Evolutionary conservation across 2,888 invertebrate species (phyloP).

Genomic region (Itoplectis maculator): DNA sequence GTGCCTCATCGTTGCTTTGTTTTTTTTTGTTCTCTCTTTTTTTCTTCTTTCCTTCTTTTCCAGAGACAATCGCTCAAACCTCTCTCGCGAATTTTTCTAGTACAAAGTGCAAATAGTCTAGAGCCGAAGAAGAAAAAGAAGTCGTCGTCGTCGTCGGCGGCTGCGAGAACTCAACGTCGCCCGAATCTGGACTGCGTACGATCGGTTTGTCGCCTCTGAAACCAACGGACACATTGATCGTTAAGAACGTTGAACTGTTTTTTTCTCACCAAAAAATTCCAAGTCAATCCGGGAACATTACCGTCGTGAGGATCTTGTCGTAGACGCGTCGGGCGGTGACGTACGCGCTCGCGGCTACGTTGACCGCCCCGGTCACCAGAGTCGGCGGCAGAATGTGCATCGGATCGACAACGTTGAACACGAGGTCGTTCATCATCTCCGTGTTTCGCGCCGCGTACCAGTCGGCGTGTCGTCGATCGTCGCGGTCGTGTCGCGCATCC

Average conservation of each 20-base stretch:
- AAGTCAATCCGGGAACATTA: constrained; percentile 55
- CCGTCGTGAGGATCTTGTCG: constrained; percentile 81
- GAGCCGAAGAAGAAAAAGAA: constrained; percentile 37
- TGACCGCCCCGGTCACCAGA: constrained; percentile 84
- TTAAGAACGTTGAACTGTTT: too few relatives aligned
- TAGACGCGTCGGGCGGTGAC: constrained; percentile 84
- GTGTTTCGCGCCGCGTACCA: constrained; percentile 26
- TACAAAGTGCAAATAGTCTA: constrained; percentile 53
- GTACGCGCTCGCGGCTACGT: constrained; percentile 84
- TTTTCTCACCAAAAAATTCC: too few relatives aligned
- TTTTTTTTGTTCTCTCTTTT: constrained; percentile 10
- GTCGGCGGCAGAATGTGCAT: constrained; percentile 83
- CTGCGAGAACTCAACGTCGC: constrained; percentile 51
- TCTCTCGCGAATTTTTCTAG: constrained; percentile 32
- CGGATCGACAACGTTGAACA: constrained; percentile 56
- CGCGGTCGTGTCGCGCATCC: constrained; percentile 16
- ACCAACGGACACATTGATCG: constrained; percentile 13
- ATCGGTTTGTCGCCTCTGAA: constrained; percentile 56
- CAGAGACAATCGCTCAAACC: constrained; percentile 14
- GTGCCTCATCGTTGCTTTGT: too few relatives aligned
- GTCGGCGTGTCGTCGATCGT: background rate
- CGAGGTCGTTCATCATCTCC: constrained; percentile 49
- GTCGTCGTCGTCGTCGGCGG: constrained; percentile 24
- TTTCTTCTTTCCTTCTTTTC: background rate
- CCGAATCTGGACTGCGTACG: constrained; percentile 52